Evolutionary conservation across 2,888 invertebrate genomes (phyloP), one percentile per base, ranked within the genome.

Genomic region (Hypsopygia costalis): DNA sequence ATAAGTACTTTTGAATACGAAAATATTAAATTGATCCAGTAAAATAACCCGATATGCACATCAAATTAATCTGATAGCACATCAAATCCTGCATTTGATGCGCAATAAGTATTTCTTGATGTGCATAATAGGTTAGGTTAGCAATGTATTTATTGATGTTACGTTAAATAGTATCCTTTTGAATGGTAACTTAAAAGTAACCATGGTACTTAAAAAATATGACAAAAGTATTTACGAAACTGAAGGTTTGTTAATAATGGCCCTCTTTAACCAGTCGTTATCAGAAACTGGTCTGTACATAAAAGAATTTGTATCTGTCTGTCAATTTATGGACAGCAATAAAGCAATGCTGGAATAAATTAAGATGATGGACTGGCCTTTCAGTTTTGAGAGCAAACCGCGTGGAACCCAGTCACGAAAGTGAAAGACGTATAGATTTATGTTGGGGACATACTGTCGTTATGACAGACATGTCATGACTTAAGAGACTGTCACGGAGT

Each of bases 321-420:
- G 36, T 37, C 36, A 37, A 30, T 11, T 6, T 30, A 21, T 30
- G 36, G 30, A 22, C 21, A 29, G 36, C 36, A 29, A 30, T 37
- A 67, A 59, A 60, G 58, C 52, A 67, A 66, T 30, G 30, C 63
- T 49, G 62, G 66, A 65, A 60, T 63, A 58, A 52, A 55, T 61
- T 58, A 62, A 57, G 46, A 62, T 69, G 66, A 68, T 62, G 62
- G 53, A 63, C 58, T 41, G 45, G 37, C 41, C 39, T 37, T 37
- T 37, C 36, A 37, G 36, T 30, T 37, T 36, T 37, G 30, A 37
- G 36, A 37, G 63, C 61, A 54, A 49, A 47, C 52, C 56, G 52
- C 59, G 55, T 54, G 57, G 56, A 34, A 32, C 29, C 30, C 40
- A 60, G 64, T 66, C 74, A 69, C 72, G 71, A 72, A 57, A 66